Percentiles rank a stretch among this genome's conserved stretches.
These are phyloP conservation scores for Luperina nickerlii DNA, from an alignment of 2,888 invertebrate genomes.

Conservation along the genomic window DNA sequence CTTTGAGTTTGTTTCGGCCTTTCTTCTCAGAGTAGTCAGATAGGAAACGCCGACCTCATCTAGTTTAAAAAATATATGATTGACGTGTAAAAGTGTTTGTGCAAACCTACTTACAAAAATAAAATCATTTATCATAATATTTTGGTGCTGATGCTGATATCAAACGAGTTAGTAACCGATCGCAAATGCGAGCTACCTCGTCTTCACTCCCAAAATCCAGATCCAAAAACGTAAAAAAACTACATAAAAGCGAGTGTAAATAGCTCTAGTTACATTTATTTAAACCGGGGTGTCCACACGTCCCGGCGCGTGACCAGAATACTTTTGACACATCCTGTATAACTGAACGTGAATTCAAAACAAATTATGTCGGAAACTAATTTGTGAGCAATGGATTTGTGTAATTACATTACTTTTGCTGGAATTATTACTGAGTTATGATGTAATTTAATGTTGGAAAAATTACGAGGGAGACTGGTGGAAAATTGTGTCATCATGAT, in stretches of 20 bases:
- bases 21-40: no score
- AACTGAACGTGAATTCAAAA: constrained; percentile 67
- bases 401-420: constrained; percentile 51
- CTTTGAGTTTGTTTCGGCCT: no score
- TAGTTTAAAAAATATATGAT: no score
- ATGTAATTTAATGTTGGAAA: constrained; percentile 30
- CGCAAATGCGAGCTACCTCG: neutral
- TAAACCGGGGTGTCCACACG: constrained; percentile 48
- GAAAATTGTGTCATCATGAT: constrained; percentile 19
- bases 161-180: neutral
- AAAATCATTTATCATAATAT: no score
- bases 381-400: constrained; percentile 63
- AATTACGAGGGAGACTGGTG: constrained; percentile 19
- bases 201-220: neutral
- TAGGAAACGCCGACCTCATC: no score
- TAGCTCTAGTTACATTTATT: constrained; percentile 36
- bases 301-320: constrained; percentile 49
- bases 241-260: constrained; percentile 17
- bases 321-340: constrained; percentile 33
- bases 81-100: no score
- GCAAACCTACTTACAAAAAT: no score
- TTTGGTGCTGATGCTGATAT: neutral
- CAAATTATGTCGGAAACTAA: constrained; percentile 68
- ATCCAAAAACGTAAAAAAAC: neutral
- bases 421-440: constrained; percentile 28